These are phyloP conservation scores for Pseudeuparius sepicola DNA, from an alignment of 2,888 invertebrate species.

Conservation along the genomic window DNA sequence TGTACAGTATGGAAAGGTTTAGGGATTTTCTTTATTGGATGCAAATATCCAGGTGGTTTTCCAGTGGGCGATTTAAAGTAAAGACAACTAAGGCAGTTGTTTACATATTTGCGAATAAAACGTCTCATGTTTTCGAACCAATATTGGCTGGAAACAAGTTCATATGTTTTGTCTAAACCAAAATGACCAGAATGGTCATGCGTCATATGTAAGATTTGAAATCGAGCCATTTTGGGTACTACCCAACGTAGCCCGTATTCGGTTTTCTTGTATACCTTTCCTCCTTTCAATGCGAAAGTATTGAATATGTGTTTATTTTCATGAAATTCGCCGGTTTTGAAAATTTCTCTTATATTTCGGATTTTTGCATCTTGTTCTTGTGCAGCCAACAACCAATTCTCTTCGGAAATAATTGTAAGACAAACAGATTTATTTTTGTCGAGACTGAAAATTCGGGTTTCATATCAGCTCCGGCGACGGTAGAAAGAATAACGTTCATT, in stretches of 20 bases:
- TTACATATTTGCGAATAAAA: conserved; percentile 15
- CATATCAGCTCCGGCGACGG: too few relatives aligned
- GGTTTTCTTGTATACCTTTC: conserved; percentile 5
- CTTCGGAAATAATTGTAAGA: conserved; percentile 9
- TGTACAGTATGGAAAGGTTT: conserved; percentile 15
- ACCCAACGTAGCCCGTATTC: conserved; percentile 11
- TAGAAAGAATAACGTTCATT: too few relatives aligned
- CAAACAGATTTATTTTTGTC: too few relatives aligned
- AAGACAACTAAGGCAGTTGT: conserved; percentile 11
- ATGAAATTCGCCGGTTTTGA: conserved; percentile 5
- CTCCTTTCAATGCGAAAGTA: conserved; percentile 8
- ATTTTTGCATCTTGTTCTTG: conserved; percentile 8
- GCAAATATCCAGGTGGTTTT: conserved; percentile 1
- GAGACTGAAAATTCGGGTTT: too few relatives aligned
- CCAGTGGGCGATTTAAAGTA: conserved; percentile 11
- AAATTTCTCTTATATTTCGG: conserved; percentile 3
- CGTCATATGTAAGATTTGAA: conserved; percentile 4
- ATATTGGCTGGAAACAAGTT: conserved; percentile 9
- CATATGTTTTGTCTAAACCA: conserved; percentile 12
- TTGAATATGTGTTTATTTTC: too few relatives aligned
- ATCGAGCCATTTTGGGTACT: conserved; percentile 3
- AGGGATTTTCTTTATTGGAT: conserved; percentile 10
- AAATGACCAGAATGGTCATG: conserved; percentile 14
- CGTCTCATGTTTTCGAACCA: conserved; percentile 16
- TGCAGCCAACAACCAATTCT: conserved; percentile 11